Conservation (phyloP, 2,113 vertebrate genomes). For the Ophthalmolycus amberensis region DNA sequence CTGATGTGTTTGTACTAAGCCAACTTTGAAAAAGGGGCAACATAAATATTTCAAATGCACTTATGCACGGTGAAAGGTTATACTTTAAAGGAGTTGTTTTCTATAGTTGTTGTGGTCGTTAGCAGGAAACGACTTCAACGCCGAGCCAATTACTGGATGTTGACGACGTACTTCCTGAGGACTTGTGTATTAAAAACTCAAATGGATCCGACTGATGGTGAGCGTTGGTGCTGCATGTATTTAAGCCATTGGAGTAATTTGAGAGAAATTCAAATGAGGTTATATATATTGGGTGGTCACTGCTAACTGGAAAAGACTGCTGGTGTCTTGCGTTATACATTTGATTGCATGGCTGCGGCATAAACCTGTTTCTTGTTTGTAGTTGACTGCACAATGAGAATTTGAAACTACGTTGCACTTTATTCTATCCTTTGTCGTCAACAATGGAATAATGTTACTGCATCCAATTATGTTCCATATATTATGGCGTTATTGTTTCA, state of each 20-base stretch:
- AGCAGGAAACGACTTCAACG: constrained; percentile 41
- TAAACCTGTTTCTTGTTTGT: constrained; percentile 11
- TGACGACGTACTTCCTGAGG: constrained; percentile 46
- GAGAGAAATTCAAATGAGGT: constrained; percentile 16
- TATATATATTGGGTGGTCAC: not conserved
- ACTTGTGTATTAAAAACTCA: constrained; percentile 30
- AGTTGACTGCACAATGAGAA: constrained; percentile 16
- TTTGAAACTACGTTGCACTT: constrained; percentile 11
- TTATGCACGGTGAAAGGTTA: constrained; percentile 49
- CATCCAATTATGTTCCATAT: constrained; percentile 28
- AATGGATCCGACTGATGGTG: constrained; percentile 38
- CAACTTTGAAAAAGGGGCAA: constrained; percentile 29
- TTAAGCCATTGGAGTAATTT: constrained; percentile 35
- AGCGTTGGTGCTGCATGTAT: constrained; percentile 20
- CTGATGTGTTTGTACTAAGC: constrained; percentile 38
- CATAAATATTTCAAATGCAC: constrained; percentile 66
- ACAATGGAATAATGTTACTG: not conserved
- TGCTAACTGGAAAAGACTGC: not conserved
- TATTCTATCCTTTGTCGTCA: constrained; percentile 13
- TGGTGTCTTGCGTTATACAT: not conserved
- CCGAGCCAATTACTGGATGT: constrained; percentile 58
- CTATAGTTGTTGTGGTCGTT: constrained; percentile 35
- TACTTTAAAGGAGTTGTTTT: constrained; percentile 46
- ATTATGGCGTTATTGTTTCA: constrained; percentile 12
- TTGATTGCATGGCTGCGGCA: not conserved